Evolutionary conservation across 2,888 invertebrate species (phyloP), one percentile per base, ranked within the genome.

Genomic region (Phyllotreta cruciferae): DNA sequence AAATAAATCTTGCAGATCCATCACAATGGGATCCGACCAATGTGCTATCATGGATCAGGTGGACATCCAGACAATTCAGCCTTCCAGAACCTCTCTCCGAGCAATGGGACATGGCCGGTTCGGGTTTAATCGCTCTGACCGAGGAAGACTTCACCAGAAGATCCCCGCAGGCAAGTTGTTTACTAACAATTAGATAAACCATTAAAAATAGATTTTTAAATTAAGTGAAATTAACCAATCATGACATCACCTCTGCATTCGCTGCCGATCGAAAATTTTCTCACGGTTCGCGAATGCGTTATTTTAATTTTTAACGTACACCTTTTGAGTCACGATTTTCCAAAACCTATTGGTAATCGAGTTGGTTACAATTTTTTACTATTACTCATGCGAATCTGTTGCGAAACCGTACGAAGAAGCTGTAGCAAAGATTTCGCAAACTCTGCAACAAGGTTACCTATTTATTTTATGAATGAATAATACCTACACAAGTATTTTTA

Each of bases 11-110:
- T 83, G 6, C 83, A 96, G 96, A 96, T 87, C 96, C 96, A 68
- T 86, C 88, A 78, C 87, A 89, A 74, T 97, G 96, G 96, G 91
- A 89, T 73, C 83, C 88, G 10, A 86, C 88, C 64, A 92, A 96
- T 79, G 95, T 94, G 52, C 90, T 91, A 70, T 88, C 92, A 14
- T 97, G 96, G 96, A 86, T 96, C 64, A 87, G 90, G 79, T 94
- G 92, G 88, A 94, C 93, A 73, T 85, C 91, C 65, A 87, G 90
- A 75, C 93, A 94, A 79, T 91, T 90, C 80, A 87, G 89, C 72
- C 82, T 93, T 70, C 89, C 90, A 9, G 86, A 88, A 79, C 88
- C 91, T 50, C 86, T 87, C 24, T 84, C 90, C 64, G 88, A 90
- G 71, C 89, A 90, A 77, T 93, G 93, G 83, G 86, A 88, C 68